Percentiles rank a stretch among this genome's conserved stretches.
Evolutionary conservation across 2,113 vertebrate species (phyloP).

Genomic region (Hippocampus zosterae): DNA sequence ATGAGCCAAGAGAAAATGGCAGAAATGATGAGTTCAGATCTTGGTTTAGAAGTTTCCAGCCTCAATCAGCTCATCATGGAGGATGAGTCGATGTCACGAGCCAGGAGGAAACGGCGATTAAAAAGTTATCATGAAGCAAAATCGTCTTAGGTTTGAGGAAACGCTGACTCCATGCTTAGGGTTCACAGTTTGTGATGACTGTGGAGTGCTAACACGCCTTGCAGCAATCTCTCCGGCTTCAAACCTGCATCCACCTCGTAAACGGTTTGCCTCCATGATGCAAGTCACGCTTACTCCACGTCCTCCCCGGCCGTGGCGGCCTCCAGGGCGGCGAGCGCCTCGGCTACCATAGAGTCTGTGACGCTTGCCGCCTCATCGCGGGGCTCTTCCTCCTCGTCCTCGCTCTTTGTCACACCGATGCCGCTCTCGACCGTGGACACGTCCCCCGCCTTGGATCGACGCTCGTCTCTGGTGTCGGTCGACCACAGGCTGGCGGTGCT

Average conservation of each 20-base stretch:
- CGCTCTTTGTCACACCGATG: slow-evolving; percentile 43
- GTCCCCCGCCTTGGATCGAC: slow-evolving; percentile 33
- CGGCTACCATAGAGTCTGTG: slow-evolving; percentile 85
- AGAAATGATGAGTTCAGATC: too few species aligned
- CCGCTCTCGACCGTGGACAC: slow-evolving; percentile 47
- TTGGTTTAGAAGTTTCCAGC: slow-evolving; percentile 3
- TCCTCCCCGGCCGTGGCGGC: slow-evolving; percentile 90
- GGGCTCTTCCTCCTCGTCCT: slow-evolving; percentile 42
- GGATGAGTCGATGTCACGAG: slow-evolving; percentile 49
- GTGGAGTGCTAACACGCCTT: not conserved
- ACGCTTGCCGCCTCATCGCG: slow-evolving; percentile 54
- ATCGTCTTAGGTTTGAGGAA: not conserved
- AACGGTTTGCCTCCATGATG: not conserved
- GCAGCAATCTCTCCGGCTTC: not conserved
- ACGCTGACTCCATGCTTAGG: not conserved
- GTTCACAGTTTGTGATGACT: not conserved
- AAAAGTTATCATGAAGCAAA: not conserved
- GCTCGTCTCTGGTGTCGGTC: slow-evolving; percentile 56
- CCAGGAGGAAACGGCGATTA: not conserved
- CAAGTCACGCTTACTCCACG: slow-evolving; percentile 39
- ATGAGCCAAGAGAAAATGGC: too few species aligned
- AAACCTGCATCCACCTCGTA: not conserved
- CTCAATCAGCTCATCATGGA: slow-evolving; percentile 37
- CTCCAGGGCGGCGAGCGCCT: slow-evolving; percentile 88
- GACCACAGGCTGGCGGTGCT: slow-evolving; percentile 75